Evolutionary conservation across 2,797 vertebrate species (phyloP).

Genomic region (Gadopsis marmoratus): DNA sequence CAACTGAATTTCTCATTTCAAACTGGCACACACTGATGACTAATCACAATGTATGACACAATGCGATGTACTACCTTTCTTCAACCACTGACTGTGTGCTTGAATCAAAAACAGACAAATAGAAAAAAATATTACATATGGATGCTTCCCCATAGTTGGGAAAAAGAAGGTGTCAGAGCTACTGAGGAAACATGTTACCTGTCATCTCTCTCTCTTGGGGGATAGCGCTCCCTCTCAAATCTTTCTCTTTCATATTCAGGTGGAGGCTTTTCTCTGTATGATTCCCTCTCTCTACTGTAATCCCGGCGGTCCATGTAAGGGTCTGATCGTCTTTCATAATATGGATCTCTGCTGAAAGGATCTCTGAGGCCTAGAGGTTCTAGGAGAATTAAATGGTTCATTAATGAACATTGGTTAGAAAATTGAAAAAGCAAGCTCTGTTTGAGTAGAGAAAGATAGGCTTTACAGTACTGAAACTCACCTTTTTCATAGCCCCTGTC

Average conservation of each 20-base stretch:
- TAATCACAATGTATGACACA: slow-evolving; percentile 63
- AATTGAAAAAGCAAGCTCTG: neutral
- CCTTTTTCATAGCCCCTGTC: slow-evolving; percentile 95
- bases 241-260: slow-evolving; percentile 93
- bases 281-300: slow-evolving; percentile 93
- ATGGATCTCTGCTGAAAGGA: slow-evolving; percentile 91
- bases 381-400: slow-evolving; percentile 41
- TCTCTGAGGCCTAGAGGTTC: slow-evolving; percentile 86
- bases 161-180: neutral
- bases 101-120: slow-evolving; percentile 72
- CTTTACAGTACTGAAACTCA: slow-evolving; percentile 56
- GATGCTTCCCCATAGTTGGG: slow-evolving; percentile 19
- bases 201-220: slow-evolving; percentile 92
- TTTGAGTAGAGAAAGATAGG: neutral
- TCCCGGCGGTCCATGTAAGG: slow-evolving; percentile 90
- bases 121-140: slow-evolving; percentile 62
- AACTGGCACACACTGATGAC: slow-evolving; percentile 45
- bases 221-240: slow-evolving; percentile 93
- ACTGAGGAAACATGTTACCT: slow-evolving; percentile 83
- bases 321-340: slow-evolving; percentile 91
- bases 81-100: slow-evolving; percentile 78
- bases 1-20: slow-evolving; percentile 7
- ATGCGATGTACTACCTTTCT: slow-evolving; percentile 76
- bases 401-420: slow-evolving; percentile 2
- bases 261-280: slow-evolving; percentile 87